These are phyloP conservation scores for Ctenodactylus gundi DNA, from an alignment of 2,113 vertebrate genomes.

Conservation along the genomic window DNA sequence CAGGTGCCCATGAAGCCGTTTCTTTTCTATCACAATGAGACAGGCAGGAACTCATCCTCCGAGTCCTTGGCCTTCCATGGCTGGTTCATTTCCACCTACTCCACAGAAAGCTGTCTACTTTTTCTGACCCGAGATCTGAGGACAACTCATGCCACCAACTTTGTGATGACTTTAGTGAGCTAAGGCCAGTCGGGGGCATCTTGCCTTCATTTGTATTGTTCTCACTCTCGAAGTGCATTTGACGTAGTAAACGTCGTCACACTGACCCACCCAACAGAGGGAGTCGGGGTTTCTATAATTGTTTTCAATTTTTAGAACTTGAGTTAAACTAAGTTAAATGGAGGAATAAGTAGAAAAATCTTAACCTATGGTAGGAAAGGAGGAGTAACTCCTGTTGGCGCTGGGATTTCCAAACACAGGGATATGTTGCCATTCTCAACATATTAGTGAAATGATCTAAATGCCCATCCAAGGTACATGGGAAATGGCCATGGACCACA, in stretches of 20 bases:
- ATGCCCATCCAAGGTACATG: background rate
- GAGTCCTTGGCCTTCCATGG: constrained; percentile 53
- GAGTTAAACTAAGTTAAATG: background rate
- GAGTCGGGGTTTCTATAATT: background rate
- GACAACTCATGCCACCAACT: background rate
- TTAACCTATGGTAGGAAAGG: background rate
- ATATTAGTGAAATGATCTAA: background rate
- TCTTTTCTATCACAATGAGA: constrained; percentile 47
- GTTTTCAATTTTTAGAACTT: background rate
- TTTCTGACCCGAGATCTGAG: constrained; percentile 46
- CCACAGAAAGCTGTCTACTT: background rate
- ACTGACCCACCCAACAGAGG: background rate
- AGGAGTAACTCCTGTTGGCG: background rate
- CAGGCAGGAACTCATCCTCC: background rate
- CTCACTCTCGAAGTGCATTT: background rate
- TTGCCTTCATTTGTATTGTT: background rate
- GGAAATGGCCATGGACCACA: background rate
- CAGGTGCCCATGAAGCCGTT: background rate
- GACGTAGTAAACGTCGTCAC: background rate
- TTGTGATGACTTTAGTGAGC: background rate
- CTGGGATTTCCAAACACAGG: background rate
- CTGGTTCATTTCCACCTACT: constrained; percentile 44
- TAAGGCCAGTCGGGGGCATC: background rate
- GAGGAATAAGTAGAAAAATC: background rate
- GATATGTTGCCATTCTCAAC: background rate